Conservation (phyloP, 2,113 vertebrate genomes). For the Panurus biarmicus region DNA sequence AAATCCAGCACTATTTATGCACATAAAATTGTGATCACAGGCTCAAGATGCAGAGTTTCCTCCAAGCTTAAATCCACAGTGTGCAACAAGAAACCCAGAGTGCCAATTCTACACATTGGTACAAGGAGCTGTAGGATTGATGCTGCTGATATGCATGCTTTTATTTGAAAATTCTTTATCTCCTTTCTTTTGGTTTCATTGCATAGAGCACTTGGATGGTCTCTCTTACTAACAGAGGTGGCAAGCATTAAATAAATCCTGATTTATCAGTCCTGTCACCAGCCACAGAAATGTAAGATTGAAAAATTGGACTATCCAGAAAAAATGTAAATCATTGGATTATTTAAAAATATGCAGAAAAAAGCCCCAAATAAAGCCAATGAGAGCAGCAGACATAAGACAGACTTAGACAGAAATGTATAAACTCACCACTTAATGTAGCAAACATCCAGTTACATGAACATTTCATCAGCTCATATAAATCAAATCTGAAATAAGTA, state of each 20-base stretch:
- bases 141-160: not conserved
- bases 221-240: not conserved
- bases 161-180: not conserved
- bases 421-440: not conserved
- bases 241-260: not conserved
- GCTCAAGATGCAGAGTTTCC: not conserved
- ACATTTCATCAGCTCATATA: not conserved
- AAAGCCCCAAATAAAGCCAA: not conserved
- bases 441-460: not conserved
- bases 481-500: not conserved
- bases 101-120: accelerated
- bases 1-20: not conserved
- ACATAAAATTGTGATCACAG: not conserved
- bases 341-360: not conserved
- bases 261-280: not conserved
- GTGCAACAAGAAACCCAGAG: not conserved
- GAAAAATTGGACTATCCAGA: not conserved
- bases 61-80: not conserved
- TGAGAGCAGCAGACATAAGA: not conserved
- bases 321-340: not conserved
- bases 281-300: not conserved
- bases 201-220: not conserved
- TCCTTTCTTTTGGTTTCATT: not conserved
- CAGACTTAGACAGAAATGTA: not conserved
- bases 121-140: not conserved